Conservation (phyloP, 2,888 invertebrate genomes). For the Amaurobius ferox region DNA sequence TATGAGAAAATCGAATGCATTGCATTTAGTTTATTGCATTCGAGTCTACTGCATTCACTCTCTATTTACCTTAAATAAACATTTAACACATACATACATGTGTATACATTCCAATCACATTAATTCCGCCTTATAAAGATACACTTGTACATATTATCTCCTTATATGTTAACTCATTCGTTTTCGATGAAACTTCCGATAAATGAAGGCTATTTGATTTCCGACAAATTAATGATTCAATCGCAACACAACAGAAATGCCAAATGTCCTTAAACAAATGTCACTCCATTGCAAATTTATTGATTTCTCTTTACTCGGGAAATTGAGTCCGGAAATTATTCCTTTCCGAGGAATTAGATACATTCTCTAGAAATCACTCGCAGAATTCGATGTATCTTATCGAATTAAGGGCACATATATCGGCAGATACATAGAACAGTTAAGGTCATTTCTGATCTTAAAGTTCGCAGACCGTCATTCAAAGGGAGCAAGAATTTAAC, state of each 20-base stretch:
- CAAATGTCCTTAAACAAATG: slow-evolving; percentile 21
- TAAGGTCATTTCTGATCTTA: no score
- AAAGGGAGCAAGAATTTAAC: no score
- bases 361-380: slow-evolving; percentile 1
- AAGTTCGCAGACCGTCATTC: no score
- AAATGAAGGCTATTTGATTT: not conserved
- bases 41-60: no score
- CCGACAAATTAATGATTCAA: not conserved
- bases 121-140: no score
- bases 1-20: no score
- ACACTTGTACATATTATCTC: no score
- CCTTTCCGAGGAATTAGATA: slow-evolving; percentile 44
- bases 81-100: no score
- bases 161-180: not conserved
- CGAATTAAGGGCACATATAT: not conserved
- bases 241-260: not conserved
- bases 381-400: not conserved
- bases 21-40: no score
- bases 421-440: not conserved
- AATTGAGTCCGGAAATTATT: slow-evolving; percentile 45
- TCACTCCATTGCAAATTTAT: slow-evolving; percentile 37
- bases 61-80: no score
- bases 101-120: no score
- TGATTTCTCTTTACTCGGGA: slow-evolving; percentile 32
- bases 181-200: not conserved